A percentile compares a stretch with the other conserved stretches of the same genome.
phyloP scores from a whole-genome alignment of 2,888 invertebrate genomes.

The Nymphalis polychloros region DNA sequence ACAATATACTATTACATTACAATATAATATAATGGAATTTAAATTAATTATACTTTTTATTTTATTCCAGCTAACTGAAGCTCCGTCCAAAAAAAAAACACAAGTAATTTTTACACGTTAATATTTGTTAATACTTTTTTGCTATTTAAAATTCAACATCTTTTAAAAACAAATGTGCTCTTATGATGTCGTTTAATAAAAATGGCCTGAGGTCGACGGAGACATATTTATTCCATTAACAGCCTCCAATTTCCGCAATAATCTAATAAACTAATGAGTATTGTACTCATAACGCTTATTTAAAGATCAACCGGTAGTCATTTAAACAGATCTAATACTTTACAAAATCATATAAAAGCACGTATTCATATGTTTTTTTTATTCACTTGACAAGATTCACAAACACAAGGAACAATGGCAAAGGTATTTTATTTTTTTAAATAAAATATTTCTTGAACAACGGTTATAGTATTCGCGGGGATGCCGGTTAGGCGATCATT shows the following conservation, averaged over 20 bases:
- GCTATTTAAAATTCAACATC: neutral
- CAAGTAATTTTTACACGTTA: no score
- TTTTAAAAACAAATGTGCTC: neutral
- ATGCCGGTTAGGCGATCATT: no score
- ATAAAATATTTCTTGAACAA: neutral
- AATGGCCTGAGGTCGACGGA: neutral
- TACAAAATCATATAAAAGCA: conserved; percentile 33
- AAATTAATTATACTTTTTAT: no score
- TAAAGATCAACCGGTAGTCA: conserved; percentile 62
- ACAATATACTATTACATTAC: no score
- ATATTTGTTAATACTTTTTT: no score
- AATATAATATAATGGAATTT: no score
- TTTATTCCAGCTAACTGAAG: no score
- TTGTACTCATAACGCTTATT: conserved; percentile 36
- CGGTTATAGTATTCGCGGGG: no score
- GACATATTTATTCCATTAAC: conserved; percentile 25
- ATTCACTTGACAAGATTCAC: conserved; percentile 30
- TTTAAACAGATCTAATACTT: neutral
- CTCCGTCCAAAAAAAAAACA: no score
- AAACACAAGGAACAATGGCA: conserved; percentile 32
- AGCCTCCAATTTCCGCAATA: conserved; percentile 52
- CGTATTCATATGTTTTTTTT: conserved; percentile 6
- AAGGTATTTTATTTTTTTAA: conserved; percentile 16
- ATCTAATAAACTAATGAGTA: conserved; percentile 33
- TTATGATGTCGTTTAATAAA: neutral